Conservation (phyloP, 2,797 vertebrate genomes). For the Micromesistius poutassou region DNA sequence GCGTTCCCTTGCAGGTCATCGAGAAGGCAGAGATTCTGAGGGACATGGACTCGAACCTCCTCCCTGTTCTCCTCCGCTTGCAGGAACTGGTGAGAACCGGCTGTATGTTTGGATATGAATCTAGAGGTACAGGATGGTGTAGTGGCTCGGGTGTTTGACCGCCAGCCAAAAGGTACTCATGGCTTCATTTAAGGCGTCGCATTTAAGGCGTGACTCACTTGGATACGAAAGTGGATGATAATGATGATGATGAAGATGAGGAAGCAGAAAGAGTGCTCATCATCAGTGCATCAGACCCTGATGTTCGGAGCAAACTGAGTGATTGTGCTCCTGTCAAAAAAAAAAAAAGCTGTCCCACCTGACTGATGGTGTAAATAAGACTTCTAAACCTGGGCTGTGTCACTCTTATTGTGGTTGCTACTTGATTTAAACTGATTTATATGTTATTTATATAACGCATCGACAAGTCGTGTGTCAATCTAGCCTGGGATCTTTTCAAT, state of each 20-base stretch:
- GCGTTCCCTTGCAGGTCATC: conserved; percentile 77
- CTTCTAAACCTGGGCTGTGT: too few species aligned
- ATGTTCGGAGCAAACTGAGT: background rate
- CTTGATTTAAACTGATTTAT: too few species aligned
- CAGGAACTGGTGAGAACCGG: conserved; percentile 88
- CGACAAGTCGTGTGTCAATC: too few species aligned
- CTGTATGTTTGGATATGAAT: background rate
- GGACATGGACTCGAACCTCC: conserved; percentile 87
- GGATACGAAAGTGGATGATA: background rate
- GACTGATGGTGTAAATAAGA: background rate
- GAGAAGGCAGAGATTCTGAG: conserved; percentile 91
- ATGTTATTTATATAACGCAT: too few species aligned
- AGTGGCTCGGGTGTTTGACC: background rate
- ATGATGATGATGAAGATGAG: background rate
- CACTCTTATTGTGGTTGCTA: too few species aligned
- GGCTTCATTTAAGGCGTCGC: background rate
- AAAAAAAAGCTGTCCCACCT: background rate
- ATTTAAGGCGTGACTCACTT: background rate
- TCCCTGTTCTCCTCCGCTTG: conserved; percentile 89
- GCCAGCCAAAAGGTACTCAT: background rate
- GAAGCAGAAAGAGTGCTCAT: background rate
- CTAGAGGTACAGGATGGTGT: background rate
- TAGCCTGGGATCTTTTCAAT: too few species aligned
- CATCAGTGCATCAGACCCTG: background rate
- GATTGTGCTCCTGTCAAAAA: background rate